Evolutionary conservation across 1,140 invertebrate species (phyloP), one percentile per base, ranked within the genome.

Genomic region (Magallana ariakensis): DNA sequence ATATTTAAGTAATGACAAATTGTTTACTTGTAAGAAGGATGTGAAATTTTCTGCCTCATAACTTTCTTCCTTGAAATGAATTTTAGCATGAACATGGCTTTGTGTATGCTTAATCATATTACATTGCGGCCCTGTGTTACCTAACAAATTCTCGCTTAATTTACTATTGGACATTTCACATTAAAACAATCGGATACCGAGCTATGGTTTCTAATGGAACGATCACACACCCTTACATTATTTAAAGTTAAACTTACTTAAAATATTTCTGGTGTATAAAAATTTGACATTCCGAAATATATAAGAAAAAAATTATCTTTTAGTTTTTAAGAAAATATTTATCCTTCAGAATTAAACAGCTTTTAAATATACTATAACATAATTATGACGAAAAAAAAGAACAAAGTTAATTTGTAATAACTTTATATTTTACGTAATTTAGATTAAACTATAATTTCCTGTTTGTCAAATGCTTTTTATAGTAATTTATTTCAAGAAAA

Each of bases 51-150:
- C 66, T 75, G 66, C 22, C 22, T 75, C 19, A 26, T 26, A 26
- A 75, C 33, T 75, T 60, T 75, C 66, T 75, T 75, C 66, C 66
- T 75, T 33, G 13, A 75, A 75, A 75, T 75, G 66, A 75, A 75
- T 75, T 75, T 75, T 33, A 75, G 26, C 66, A 75, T 75, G 66
- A 75, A 33, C 10, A 9, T 9, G 13, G 9, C 8, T 26, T 75
- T 75, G 66, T 75, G 11, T 75, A 33, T 75, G 66, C 11, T 75
- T 26, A 75, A 11, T 22, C 66, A 75, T 33, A 13, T 46, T 22
- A 26, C 33, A 46, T 22, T 75, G 13, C 22, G 13, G 9, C 2
- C 22, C 33, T 33, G 22, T 11, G 22, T 46, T 75, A 75, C 22
- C 19, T 33, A 75, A 75, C 13, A 75, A 26, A 26, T 75, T 75